Evolutionary conservation across 2,797 vertebrate genomes (phyloP), one percentile per base, ranked within the genome.

Genomic region (Gephyroberyx darwinii): DNA sequence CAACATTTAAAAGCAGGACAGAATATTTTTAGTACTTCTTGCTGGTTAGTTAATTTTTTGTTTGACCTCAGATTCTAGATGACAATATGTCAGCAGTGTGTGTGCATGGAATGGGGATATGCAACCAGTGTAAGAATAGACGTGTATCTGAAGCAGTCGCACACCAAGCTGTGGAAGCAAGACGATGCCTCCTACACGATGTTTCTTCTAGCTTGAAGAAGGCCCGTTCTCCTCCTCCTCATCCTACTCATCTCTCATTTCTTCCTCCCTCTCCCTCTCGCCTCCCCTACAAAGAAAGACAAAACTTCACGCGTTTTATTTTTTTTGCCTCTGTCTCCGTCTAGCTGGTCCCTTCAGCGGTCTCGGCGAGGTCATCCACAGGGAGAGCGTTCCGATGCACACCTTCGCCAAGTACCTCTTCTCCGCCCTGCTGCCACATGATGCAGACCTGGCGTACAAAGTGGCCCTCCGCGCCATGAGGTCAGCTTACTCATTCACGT

Each of bases 401-500:
- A 99, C 96, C 54, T 99, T 98, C 81, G 96, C 97, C 84, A 99
- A 99, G 93, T 99, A 98, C 93, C 94, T 99, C 76, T 99, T 99
- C 93, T 95, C 96, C 48, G 97, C 97, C 48, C 91, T 99, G 86
- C 93, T 98, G 88, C 95, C 96, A 1, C 96, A 99, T 0, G 98
- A 99, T 72, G 93, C 96, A 37, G 97, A 99, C 79, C 93, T 99
- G 91, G 96, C 98, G 0, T 99, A 99, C 82, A 98, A 97, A 84
- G 90, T 99, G 91, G 96, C 96, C 77, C 94, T 99, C 65, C 94
- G 97, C 17, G 96, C 98, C 71, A 99, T 99, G 96, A 98, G 98
- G 98, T 98, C 70, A 91, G 96, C 70, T 14, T n/a, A 16, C 58
- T 19, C 1, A 14, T 16, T 9, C 17, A 3, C 0, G 54, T 62